Evolutionary conservation across 2,113 vertebrate species (phyloP).

Genomic region (Neolamprologus longior): DNA sequence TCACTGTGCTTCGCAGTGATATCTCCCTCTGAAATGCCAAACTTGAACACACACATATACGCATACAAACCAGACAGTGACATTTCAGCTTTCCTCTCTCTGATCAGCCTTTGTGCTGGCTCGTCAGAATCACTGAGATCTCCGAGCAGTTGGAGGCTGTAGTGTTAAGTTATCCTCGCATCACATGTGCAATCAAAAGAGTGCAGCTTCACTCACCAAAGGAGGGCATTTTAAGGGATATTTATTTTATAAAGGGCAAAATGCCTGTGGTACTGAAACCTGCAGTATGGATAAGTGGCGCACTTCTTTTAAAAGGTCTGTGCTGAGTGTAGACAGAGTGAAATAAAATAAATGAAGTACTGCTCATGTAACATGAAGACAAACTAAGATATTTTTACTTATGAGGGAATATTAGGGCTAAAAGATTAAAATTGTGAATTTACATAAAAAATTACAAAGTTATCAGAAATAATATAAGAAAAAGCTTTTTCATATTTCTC

Average conservation of each 20-base stretch:
- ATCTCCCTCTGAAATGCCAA: conserved; percentile 70
- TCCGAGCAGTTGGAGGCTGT: neutral
- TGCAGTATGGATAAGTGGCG: neutral
- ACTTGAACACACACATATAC: conserved; percentile 8
- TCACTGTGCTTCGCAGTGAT: conserved; percentile 40
- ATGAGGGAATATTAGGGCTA: neutral
- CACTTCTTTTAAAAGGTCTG: neutral
- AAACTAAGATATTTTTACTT: neutral
- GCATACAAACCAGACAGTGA: conserved; percentile 25
- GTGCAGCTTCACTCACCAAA: neutral
- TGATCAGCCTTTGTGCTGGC: neutral
- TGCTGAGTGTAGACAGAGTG: neutral
- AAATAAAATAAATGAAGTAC: fast-evolving
- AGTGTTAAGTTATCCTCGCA: neutral
- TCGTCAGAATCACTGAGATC: neutral
- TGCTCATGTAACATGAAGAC: neutral
- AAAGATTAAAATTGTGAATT: neutral
- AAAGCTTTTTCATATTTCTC: neutral
- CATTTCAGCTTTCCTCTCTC: conserved; percentile 52
- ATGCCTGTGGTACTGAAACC: neutral
- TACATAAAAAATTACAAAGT: neutral
- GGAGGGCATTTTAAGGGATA: neutral
- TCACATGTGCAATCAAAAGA: neutral
- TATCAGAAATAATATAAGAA: neutral
- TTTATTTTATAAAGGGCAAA: conserved; percentile 1